Evolutionary conservation across 2,113 vertebrate species (phyloP).

Genomic region (Perca schrenkii): DNA sequence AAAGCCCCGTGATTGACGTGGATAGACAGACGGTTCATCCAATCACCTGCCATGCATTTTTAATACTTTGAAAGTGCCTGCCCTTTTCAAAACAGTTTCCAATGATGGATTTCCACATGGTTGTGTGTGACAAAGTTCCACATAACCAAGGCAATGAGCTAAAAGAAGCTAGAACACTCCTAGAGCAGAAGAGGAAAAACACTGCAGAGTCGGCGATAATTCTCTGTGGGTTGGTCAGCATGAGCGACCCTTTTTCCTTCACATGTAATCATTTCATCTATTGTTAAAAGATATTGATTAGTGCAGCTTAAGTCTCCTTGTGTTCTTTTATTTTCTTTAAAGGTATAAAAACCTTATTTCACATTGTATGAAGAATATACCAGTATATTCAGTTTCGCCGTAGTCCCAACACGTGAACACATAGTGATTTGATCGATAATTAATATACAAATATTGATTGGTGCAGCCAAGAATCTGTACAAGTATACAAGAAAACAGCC

Average conservation of each 20-base stretch:
- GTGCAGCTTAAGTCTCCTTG: not conserved
- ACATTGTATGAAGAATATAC: not conserved
- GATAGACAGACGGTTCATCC: too few relatives aligned
- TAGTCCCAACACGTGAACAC: not conserved
- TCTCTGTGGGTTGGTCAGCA: too few relatives aligned
- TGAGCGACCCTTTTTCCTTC: not conserved
- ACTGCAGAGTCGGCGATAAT: too few relatives aligned
- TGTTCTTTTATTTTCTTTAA: not conserved
- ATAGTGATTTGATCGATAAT: not conserved
- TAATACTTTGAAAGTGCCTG: too few relatives aligned
- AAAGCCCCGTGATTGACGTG: too few relatives aligned
- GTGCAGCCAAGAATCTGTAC: not conserved
- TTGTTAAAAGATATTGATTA: not conserved
- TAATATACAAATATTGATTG: not conserved
- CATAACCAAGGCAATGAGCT: too few relatives aligned
- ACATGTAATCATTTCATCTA: not conserved
- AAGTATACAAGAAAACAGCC: not conserved
- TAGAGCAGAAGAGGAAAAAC: too few relatives aligned
- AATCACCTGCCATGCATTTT: too few relatives aligned
- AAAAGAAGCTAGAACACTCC: too few relatives aligned
- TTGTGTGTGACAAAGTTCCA: too few relatives aligned
- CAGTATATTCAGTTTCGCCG: not conserved
- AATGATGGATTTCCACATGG: too few relatives aligned
- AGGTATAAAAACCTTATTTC: not conserved
- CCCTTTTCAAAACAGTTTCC: too few relatives aligned